phyloP scores from a whole-genome alignment of 1,140 invertebrate genomes.

The Drosophila triauraria region DNA sequence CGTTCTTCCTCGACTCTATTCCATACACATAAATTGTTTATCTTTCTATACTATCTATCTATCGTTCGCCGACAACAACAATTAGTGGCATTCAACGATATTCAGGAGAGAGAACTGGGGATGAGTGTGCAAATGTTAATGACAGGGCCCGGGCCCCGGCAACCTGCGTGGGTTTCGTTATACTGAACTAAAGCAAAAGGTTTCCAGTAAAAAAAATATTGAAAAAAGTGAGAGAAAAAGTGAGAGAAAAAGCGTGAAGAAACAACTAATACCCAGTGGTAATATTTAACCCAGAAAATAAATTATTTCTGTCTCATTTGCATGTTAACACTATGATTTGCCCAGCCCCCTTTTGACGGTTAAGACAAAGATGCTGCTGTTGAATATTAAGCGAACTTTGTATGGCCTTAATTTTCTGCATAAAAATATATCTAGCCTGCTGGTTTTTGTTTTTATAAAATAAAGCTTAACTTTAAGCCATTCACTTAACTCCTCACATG shows the following conservation, averaged over 20 bases:
- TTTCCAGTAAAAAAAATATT: neutral
- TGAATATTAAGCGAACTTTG: neutral
- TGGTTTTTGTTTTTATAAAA: neutral
- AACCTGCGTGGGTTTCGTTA: conserved; percentile 10
- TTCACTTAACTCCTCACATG: conserved; percentile 1
- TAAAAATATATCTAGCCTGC: neutral
- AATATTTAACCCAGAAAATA: neutral
- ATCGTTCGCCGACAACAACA: conserved; percentile 45
- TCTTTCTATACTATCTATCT: conserved; percentile 33
- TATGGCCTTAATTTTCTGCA: neutral
- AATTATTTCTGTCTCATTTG: conserved; percentile 9
- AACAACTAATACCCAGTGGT: neutral
- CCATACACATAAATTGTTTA: conserved; percentile 47
- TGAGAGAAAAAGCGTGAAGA: neutral
- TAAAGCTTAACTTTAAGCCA: neutral
- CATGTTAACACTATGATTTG: neutral
- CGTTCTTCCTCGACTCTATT: conserved; percentile 10
- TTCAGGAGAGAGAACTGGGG: conserved; percentile 15
- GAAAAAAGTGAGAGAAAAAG: neutral
- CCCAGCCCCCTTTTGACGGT: neutral
- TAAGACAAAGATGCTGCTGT: neutral
- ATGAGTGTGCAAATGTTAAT: conserved; percentile 33
- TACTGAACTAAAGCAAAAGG: conserved; percentile 21
- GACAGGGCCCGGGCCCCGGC: conserved; percentile 1
- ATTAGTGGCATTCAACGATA: conserved; percentile 58